Base-by-base conservation (phyloP, 35 echinoderm and acorn worm species). In the Lytechinus pictus region DNA sequence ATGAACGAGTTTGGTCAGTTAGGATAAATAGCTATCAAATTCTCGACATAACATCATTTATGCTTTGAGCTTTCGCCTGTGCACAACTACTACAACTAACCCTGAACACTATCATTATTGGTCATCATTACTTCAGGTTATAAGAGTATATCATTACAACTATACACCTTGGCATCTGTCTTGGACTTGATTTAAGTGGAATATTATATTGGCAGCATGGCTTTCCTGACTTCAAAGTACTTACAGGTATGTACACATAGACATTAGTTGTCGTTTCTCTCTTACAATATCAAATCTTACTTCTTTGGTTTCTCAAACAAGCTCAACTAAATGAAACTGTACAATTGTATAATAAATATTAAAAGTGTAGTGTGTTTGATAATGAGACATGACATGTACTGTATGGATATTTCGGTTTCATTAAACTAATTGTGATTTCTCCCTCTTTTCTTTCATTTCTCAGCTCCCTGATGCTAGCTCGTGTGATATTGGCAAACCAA, bases 401-500 rank as follows among this genome's bases (percentile, higher is more conserved):
- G 13, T 58, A 11, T 58, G 5, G 13, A 58, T 58, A 71, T 19
- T 19, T 71, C 24, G 61, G 24, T 21, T 19, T 71, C 3, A 79
- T 71, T 21, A 6, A 71, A 71, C 61, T 71, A 71, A 71, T 19
- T 6, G 19, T 19, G 14, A 89, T 7, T 6, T 53, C 24, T 7
- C 24, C 52, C 87, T 53, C 24, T 89, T 53, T 44, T 89, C 52
- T 89, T 89, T 19, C 13, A 7, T 29, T 51, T 19, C 51, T 8
- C 87, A 89, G 87, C 52, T 89, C 8, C 87, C 87, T 16, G 7
- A 29, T 10, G 28, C 28, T 51, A 16, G 11, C 87, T 33, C 87
- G 28, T 33, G 12, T 53, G 87, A 51, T 53, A 89, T 89, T 53
- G 87, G 87, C 52, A 89, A 89, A 89, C 87, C 87, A 33, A 89